Percentiles rank a stretch among this genome's conserved stretches.
These are phyloP conservation scores for Coenonympha glycerion DNA, from an alignment of 2,888 invertebrate genomes.

Conservation along the genomic window DNA sequence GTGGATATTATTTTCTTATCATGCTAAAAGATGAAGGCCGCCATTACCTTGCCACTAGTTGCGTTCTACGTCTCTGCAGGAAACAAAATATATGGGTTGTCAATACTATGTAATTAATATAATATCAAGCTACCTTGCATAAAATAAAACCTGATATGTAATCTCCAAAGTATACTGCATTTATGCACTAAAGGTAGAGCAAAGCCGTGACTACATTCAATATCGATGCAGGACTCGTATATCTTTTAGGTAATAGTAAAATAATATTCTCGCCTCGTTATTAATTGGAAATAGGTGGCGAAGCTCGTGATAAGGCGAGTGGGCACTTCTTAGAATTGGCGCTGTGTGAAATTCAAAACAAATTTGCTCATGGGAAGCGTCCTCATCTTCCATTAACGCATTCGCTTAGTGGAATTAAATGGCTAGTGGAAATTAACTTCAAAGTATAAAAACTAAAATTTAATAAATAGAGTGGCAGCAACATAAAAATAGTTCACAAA, in stretches of 20 bases:
- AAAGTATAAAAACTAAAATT: slow-evolving; percentile 69
- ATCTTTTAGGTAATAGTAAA: slow-evolving; percentile 17
- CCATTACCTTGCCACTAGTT: slow-evolving; percentile 27
- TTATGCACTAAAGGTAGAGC: slow-evolving; percentile 29
- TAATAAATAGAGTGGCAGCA: slow-evolving; percentile 73
- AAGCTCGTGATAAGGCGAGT: slow-evolving; percentile 63
- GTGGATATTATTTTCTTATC: slow-evolving; percentile 5
- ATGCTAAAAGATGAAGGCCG: slow-evolving; percentile 26
- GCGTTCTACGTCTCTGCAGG: slow-evolving; percentile 28
- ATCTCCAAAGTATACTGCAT: slow-evolving; percentile 24
- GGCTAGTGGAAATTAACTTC: slow-evolving; percentile 70
- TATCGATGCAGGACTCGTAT: slow-evolving; percentile 24
- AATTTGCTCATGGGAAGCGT: slow-evolving; percentile 71
- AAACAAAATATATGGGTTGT: slow-evolving; percentile 25
- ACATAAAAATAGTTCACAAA: slow-evolving; percentile 75
- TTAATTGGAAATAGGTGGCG: slow-evolving; percentile 32
- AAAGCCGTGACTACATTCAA: slow-evolving; percentile 26
- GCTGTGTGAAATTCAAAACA: slow-evolving; percentile 56
- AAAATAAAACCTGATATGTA: slow-evolving; percentile 25
- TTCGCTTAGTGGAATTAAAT: slow-evolving; percentile 67
- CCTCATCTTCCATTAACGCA: slow-evolving; percentile 72
- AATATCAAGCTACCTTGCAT: slow-evolving; percentile 27
- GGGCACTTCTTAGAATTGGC: slow-evolving; percentile 51
- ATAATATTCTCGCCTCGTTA: slow-evolving; percentile 24
- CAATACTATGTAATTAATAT: slow-evolving; percentile 25